Conservation (phyloP, 2,888 invertebrate genomes). For the Hemaris fuciformis region DNA sequence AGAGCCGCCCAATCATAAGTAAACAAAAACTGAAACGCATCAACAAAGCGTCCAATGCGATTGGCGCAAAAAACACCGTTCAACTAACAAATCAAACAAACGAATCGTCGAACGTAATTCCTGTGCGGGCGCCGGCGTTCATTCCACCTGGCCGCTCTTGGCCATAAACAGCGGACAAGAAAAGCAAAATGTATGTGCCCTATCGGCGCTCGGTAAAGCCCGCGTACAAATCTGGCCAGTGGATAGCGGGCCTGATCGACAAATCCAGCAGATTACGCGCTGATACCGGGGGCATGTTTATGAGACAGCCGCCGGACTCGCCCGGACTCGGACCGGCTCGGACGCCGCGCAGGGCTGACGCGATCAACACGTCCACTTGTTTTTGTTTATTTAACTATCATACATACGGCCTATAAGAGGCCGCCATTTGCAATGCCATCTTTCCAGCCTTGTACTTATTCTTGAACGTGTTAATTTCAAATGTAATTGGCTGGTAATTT, state of each 20-base stretch:
- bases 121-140: constrained; percentile 27
- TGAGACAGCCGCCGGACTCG: constrained; percentile 64
- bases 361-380: background rate
- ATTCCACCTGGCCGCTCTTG: constrained; percentile 59
- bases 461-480: too few species aligned
- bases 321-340: constrained; percentile 62
- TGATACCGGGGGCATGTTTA: constrained; percentile 79
- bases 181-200: constrained; percentile 76
- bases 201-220: constrained; percentile 69
- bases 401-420: too few species aligned
- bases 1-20: background rate
- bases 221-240: constrained; percentile 75
- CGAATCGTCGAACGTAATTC: constrained; percentile 20
- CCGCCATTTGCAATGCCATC: too few species aligned
- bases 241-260: constrained; percentile 80
- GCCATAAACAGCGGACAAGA: constrained; percentile 73
- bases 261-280: constrained; percentile 81
- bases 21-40: background rate
- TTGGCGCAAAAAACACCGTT: background rate
- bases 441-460: too few species aligned
- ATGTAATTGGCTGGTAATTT: too few species aligned
- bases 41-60: background rate
- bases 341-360: constrained; percentile 51
- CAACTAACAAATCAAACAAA: constrained; percentile 36
- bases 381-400: too few species aligned